Base-by-base conservation (phyloP, 2,888 invertebrate species). In the Xestobium rufovillosum region DNA sequence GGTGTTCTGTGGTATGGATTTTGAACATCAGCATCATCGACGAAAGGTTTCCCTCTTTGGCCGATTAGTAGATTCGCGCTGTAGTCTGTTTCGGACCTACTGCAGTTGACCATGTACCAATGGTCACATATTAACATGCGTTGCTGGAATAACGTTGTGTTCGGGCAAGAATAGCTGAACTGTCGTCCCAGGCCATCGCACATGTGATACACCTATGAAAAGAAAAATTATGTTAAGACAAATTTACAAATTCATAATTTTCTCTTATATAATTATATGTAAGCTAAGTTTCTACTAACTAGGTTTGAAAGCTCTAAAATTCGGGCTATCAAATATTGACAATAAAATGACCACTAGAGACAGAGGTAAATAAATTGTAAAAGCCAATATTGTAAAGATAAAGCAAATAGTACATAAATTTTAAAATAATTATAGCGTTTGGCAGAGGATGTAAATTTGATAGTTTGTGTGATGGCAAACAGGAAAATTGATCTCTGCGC, bases 101-200 rank as follows among this genome's bases (percentile, higher is more conserved):
- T 78, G 54, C 84, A 84, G 65, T 83, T 81, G 39, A 84, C 84
- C 82, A 83, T 83, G 61, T 83, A 83, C 83, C 79, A 80, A 59
- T 85, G 84, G 63, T 84, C 83, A 57, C 84, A 85, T 58, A 85
- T 77, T 43, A 84, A 70, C 83, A 84, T 83, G 30, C 83, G 68
- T 61, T 84, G 84, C 60, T 84, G 84, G 68, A 84, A 84, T 34
- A 83, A 72, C 4, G 84, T 84, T 26, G 81, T 81, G 64, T 83
- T 83, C 14, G 84, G 84, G 51, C 85, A 85, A 14, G 77, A 71
- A 65, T 84, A 83, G 63, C 78, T 83, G 66, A 83, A 85, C 67
- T 82, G 80, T 1, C 83, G 68, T 1, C 83, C 83, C 27, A 83
- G 68, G 1, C 77, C 81, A 56, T 83, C 83, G 59, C 84, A 84